Conservation (phyloP, 1,140 invertebrate genomes). For the Venturia canescens region DNA sequence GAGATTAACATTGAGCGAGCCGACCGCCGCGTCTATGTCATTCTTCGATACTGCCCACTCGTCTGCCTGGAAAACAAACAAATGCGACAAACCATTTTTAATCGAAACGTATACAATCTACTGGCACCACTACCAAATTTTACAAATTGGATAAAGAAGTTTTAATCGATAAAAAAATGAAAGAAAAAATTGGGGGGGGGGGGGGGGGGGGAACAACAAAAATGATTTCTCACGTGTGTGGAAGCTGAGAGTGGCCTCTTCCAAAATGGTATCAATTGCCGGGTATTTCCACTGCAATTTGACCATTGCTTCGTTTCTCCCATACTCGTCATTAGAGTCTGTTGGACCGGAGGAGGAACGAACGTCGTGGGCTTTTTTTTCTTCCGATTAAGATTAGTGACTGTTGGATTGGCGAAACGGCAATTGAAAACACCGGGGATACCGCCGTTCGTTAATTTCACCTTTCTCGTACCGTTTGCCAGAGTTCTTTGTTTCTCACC, state of each 20-base stretch:
- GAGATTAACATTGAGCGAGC: slow-evolving; percentile 84
- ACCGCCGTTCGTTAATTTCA: slow-evolving; percentile 76
- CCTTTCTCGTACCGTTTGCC: slow-evolving; percentile 62
- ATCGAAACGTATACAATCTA: too few relatives aligned
- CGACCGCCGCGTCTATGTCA: slow-evolving; percentile 85
- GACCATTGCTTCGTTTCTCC: slow-evolving; percentile 69
- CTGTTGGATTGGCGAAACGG: slow-evolving; percentile 86
- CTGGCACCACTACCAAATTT: too few relatives aligned
- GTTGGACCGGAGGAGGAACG: slow-evolving; percentile 83
- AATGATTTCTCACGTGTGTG: slow-evolving; percentile 5
- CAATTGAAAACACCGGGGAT: slow-evolving; percentile 94
- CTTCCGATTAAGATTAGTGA: slow-evolving; percentile 83
- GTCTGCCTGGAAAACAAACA: slow-evolving; percentile 74
- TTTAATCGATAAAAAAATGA: slow-evolving; percentile 38
- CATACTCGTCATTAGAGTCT: slow-evolving; percentile 59
- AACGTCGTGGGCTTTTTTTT: slow-evolving; percentile 94
- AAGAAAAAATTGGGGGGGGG: neutral
- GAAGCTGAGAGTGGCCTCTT: slow-evolving; percentile 82
- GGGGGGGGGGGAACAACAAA: too few relatives aligned
- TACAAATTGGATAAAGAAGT: too few relatives aligned
- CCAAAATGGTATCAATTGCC: slow-evolving; percentile 86
- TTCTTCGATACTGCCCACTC: slow-evolving; percentile 70
- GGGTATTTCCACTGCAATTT: slow-evolving; percentile 63
- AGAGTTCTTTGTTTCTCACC: slow-evolving; percentile 68
- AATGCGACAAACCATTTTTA: too few relatives aligned